Base-by-base conservation (phyloP, 2,113 vertebrate species). In the Seriola rivoliana region DNA sequence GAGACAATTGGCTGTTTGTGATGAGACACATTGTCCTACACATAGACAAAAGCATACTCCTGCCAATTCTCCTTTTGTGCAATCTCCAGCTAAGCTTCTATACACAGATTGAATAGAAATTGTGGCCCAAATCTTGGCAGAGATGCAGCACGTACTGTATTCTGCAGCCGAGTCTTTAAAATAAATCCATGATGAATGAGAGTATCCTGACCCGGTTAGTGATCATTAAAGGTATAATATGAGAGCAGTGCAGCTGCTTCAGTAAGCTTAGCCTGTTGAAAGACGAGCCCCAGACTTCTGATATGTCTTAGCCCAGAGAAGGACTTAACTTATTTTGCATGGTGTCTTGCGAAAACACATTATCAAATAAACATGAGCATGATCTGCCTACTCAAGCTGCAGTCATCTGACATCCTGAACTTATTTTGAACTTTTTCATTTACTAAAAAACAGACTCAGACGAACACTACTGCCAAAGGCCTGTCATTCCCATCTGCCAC, bases 1-100 rank as follows among this genome's bases (percentile, higher is more conserved):
- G 65, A 52, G 81, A 79, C 80, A 87, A 90, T 84, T 88, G 87
- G 84, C 81, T 59, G 25, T 68, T 88, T 85, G 81, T 85, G 80
- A 75, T 79, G 80, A 90, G 81, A 85, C 71, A 75, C 84, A 92
- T 88, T 89, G 82, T 91, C 89, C 68, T 82, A 85, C 71, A 82
- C 23, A 65, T 71, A 85, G 85, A 89, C 81, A 83, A 84, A 82
- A 40, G 57, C 58, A 50, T 16, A n/a, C 55, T 65, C 70, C 66
- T 79, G 91, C 89, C 91, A 92, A 85, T 67, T 71, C 62, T 78
- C 69, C 55, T 83, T 86, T 80, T 85, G 84, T 90, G 81, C 71
- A 80, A 87, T 83, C 86, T 83, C 48, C 65, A 55, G 85, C 86
- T 88, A 84, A 85, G 85, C 88, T 78, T 64, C 77, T 17, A 55